Conservation (phyloP, 2,797 vertebrate species). For the Onychomys arenicola region DNA sequence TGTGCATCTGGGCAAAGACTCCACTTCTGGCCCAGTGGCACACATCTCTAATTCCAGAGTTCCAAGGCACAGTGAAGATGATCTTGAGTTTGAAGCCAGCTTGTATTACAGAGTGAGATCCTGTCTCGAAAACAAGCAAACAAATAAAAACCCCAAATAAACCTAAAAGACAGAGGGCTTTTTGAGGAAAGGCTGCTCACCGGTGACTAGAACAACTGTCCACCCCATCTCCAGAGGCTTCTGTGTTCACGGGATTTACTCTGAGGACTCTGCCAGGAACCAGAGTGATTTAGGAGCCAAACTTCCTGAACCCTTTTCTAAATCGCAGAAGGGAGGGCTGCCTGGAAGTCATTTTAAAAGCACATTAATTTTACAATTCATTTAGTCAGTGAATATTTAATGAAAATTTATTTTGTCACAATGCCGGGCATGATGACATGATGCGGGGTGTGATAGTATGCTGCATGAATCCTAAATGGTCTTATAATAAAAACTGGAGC, state of each 20-base stretch:
- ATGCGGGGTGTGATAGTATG: not conserved
- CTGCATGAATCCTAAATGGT: no score
- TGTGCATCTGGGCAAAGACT: not conserved
- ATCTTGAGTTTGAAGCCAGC: not conserved
- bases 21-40: not conserved
- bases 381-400: not conserved
- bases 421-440: not conserved
- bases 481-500: no score
- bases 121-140: not conserved
- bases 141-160: not conserved
- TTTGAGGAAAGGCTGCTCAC: not conserved
- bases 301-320: not conserved
- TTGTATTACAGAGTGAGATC: not conserved
- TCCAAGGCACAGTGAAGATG: not conserved
- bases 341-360: not conserved
- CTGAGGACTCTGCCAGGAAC: not conserved
- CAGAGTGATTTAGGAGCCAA: not conserved
- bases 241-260: not conserved
- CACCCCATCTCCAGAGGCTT: not conserved
- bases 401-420: not conserved
- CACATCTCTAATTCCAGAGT: not conserved
- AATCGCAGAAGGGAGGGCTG: not conserved
- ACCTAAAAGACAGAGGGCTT: not conserved
- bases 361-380: constrained; percentile 20
- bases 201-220: not conserved